Conservation (phyloP, 2,888 invertebrate genomes). For the Antitype chi region DNA sequence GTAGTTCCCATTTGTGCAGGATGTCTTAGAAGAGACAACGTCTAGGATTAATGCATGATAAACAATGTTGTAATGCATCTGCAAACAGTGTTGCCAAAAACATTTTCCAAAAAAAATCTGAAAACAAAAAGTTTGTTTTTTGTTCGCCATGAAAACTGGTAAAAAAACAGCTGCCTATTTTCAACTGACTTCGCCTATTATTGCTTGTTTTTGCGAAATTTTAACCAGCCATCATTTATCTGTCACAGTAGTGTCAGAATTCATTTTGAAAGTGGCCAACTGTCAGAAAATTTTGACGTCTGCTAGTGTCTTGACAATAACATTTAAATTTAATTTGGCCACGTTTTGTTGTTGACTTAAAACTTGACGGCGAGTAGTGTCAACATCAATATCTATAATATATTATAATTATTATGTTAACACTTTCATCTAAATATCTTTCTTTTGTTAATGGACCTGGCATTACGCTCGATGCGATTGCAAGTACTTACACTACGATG, state of each 20-base stretch:
- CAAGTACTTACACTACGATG: not conserved
- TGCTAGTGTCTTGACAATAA: constrained; percentile 7
- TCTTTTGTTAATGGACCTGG: too few relatives aligned
- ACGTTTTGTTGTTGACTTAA: constrained; percentile 8
- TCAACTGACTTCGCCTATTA: not conserved
- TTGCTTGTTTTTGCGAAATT: constrained; percentile 27
- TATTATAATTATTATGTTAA: too few relatives aligned
- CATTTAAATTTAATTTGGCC: constrained; percentile 6
- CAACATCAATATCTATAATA: not conserved
- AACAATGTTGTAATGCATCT: not conserved
- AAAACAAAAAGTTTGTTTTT: too few relatives aligned
- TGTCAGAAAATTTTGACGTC: constrained; percentile 8
- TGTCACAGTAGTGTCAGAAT: constrained; percentile 25
- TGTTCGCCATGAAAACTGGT: not conserved
- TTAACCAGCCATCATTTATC: constrained; percentile 21
- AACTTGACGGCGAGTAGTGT: not conserved
- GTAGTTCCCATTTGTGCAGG: not conserved
- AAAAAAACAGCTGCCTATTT: not conserved
- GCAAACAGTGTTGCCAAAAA: not conserved
- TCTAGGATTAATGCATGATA: too few relatives aligned
- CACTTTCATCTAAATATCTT: too few relatives aligned
- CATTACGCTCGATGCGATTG: too few relatives aligned
- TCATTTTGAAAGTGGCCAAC: not conserved
- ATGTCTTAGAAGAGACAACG: not conserved
- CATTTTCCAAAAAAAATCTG: too few relatives aligned